A percentile compares a stretch with the other conserved stretches of the same genome.
phyloP scores from a whole-genome alignment of 2,113 vertebrate species.

The Uropsilus gracilis region DNA sequence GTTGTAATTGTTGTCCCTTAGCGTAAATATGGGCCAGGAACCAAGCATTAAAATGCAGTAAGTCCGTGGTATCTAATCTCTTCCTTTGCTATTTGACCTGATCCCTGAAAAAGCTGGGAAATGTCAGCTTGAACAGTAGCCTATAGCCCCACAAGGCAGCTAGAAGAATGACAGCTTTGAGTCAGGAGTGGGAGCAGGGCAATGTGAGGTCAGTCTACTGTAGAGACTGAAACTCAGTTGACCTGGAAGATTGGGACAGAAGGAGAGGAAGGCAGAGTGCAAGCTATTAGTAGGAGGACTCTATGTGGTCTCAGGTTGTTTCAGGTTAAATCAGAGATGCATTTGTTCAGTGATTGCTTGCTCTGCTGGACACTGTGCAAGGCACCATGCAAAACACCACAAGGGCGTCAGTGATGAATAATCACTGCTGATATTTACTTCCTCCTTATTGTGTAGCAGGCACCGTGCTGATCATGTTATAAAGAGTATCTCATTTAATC shows the following conservation, averaged over 20 bases:
- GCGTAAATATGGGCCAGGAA: constrained; percentile 50
- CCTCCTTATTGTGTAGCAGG: not conserved
- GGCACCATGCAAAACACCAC: not conserved
- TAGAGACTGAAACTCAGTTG: constrained; percentile 4
- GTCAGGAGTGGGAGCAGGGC: not conserved
- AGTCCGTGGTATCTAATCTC: constrained; percentile 58
- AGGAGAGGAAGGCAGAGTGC: not conserved
- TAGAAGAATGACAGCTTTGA: constrained; percentile 13
- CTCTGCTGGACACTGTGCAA: not conserved
- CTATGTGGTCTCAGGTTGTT: not conserved
- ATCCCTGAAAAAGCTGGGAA: constrained; percentile 27
- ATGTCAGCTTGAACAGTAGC: not conserved
- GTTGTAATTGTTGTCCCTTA: constrained; percentile 66
- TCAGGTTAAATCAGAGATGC: not conserved
- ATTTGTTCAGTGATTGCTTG: constrained; percentile 13
- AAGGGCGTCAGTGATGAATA: not conserved
- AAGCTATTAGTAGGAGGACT: not conserved
- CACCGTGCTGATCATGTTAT: not conserved
- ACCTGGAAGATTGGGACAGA: not conserved
- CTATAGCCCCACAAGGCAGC: not conserved
- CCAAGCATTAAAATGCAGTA: constrained; percentile 57
- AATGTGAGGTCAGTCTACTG: not conserved
- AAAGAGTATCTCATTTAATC: constrained; percentile 63
- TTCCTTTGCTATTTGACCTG: constrained; percentile 61
- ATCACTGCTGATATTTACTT: not conserved